Conservation (phyloP, 2,888 invertebrate genomes). For the Sesia bembeciformis region DNA sequence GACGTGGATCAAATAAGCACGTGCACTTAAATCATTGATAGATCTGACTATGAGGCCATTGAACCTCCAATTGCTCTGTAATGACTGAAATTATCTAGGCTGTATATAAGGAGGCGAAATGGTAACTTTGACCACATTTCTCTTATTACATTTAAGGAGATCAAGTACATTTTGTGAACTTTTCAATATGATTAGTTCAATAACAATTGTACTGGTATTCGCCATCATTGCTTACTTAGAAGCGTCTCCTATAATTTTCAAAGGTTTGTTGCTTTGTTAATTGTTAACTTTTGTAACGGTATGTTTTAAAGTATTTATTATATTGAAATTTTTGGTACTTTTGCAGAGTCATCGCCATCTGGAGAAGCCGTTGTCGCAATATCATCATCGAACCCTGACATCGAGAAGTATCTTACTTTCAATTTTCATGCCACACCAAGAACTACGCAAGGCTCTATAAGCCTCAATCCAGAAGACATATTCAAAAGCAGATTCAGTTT, state of each 20-base stretch:
- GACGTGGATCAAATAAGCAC: background rate
- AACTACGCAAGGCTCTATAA: conserved; percentile 11
- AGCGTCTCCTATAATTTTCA: conserved; percentile 34
- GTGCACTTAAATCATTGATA: conserved; percentile 2
- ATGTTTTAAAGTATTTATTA: background rate
- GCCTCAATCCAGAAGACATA: conserved; percentile 7
- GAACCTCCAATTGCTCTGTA: conserved; percentile 9
- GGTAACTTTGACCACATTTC: conserved; percentile 7
- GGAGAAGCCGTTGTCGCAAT: conserved; percentile 40
- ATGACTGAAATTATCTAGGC: conserved; percentile 13
- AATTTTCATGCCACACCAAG: conserved; percentile 10
- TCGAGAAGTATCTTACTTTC: conserved; percentile 28
- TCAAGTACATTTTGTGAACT: conserved; percentile 4
- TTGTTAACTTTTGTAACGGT: too few relatives aligned
- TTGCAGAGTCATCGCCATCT: conserved; percentile 38
- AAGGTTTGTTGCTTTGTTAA: conserved; percentile 23
- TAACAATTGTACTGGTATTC: conserved; percentile 7
- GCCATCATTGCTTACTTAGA: conserved; percentile 11
- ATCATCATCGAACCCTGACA: conserved; percentile 38
- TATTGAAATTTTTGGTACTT: background rate
- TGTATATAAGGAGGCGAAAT: conserved; percentile 14
- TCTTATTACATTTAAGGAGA: conserved; percentile 4
- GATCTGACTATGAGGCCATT: conserved; percentile 7
- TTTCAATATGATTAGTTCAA: background rate
- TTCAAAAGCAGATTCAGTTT: conserved; percentile 27